Evolutionary conservation across 2,797 vertebrate genomes (phyloP), one percentile per base, ranked within the genome.

Genomic region (Darevskia mixta): DNA sequence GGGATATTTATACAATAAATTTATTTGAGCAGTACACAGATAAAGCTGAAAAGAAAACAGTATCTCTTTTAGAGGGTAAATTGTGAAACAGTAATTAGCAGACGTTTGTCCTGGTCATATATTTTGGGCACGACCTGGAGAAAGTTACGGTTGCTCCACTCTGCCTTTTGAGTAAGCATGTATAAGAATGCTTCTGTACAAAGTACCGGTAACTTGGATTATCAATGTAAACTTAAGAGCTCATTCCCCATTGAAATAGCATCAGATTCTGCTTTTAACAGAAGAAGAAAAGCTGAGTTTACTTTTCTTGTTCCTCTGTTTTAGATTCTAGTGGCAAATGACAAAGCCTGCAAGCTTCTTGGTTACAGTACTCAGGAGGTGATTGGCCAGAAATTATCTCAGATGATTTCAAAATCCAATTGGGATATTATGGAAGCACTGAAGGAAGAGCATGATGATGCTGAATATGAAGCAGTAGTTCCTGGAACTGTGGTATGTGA

Each of bases 401-500:
- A 75, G 45, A 86, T 99, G 15, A 94, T 99, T 86, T 97, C 96
- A 84, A 96, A 97, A 95, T 97, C 97, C 10, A 97, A 93, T 75
- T 97, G 97, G 17, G 95, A 96, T 1, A 83, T 97, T 18, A 96
- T 97, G 64, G 96, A 98, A 84, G 97, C 96, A 8, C 89, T 98
- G 83, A 95, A 95, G 1, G 97, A 98, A 90, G 98, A 98, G 86
- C 92, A 95, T 77, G 61, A 95, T 17, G 96, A 97, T 64, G 92
- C 81, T 0, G 96, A 97, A 92, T 93, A 89, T n/a, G 94, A 98
- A 1, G 82, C 86, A 0, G 45, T 97, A 18, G 82, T 97, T 43
- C 97, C 97, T n/a, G 98, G 98, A 95, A 98, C 97, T 94, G 98
- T 99, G 98, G 99, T 99, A 97, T 45, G 97, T 93, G 45, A 88